phyloP scores from a whole-genome alignment of 2,888 invertebrate genomes.

The Heliconius ethilla region DNA sequence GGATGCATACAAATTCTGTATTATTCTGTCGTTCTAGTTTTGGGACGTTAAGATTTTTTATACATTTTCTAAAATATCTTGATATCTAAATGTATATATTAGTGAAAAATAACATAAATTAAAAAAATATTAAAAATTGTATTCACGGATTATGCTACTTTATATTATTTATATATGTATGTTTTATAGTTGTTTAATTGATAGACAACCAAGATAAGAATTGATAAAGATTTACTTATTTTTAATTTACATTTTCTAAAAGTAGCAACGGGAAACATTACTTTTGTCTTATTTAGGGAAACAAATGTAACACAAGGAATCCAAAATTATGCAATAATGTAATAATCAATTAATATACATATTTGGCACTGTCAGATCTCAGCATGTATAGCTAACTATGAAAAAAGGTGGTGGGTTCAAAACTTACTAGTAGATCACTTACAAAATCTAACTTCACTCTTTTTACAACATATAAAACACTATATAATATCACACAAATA shows the following conservation, averaged over 20 bases:
- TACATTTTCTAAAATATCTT: not conserved
- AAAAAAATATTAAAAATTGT: too few species aligned
- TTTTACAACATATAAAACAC: not conserved
- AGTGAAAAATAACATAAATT: too few species aligned
- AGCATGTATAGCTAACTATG: constrained; percentile 11
- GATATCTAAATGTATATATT: too few species aligned
- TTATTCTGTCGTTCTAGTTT: not conserved
- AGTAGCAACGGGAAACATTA: not conserved
- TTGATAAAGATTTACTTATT: too few species aligned
- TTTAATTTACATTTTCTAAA: not conserved
- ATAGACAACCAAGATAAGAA: not conserved
- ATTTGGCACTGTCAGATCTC: constrained; percentile 15
- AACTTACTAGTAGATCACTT: constrained; percentile 7
- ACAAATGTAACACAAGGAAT: not conserved
- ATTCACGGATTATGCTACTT: too few species aligned
- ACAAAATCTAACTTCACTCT: constrained; percentile 11
- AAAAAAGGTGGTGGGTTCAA: constrained; percentile 7
- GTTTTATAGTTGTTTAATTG: not conserved
- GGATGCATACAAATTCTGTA: not conserved
- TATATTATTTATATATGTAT: too few species aligned
- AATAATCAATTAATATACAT: not conserved
- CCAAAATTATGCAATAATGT: not conserved
- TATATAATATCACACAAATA: not conserved
- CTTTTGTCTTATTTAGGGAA: not conserved
- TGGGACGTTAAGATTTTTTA: not conserved